Evolutionary conservation across 2,113 vertebrate species (phyloP).

Genomic region (Bubo scandiacus): DNA sequence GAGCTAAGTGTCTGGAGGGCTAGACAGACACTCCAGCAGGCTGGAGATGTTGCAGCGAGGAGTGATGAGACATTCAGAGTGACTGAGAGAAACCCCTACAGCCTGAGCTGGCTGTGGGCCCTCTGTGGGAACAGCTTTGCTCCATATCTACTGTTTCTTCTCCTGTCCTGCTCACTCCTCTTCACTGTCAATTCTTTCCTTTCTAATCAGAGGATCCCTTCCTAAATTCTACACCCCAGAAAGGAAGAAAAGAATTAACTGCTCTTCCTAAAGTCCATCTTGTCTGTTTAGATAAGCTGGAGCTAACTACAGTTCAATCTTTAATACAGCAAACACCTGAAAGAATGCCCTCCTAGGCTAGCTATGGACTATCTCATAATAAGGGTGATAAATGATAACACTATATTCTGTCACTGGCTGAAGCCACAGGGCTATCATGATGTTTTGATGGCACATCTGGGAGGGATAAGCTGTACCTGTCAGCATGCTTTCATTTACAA

Average conservation of each 20-base stretch:
- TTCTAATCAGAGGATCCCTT: not conserved
- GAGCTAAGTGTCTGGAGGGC: not conserved
- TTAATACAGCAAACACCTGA: not conserved
- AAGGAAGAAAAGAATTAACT: not conserved
- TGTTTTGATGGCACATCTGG: not conserved
- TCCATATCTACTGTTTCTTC: not conserved
- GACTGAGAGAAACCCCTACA: not conserved
- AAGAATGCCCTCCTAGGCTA: not conserved
- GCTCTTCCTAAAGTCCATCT: not conserved
- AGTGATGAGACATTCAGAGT: not conserved
- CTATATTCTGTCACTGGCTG: not conserved
- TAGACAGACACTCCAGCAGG: not conserved
- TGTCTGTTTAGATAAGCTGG: not conserved
- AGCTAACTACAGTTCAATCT: not conserved
- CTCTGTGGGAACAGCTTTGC: not conserved
- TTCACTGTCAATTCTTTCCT: not conserved
- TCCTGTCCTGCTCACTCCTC: not conserved
- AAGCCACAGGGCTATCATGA: not conserved
- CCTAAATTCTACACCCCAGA: not conserved
- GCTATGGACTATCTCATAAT: not conserved
- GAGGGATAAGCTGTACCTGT: conserved; percentile 70
- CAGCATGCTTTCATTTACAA: conserved; percentile 81
- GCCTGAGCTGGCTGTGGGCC: not conserved
- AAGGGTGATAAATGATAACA: not conserved
- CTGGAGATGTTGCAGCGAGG: rapidly evolving